Evolutionary conservation across 1,140 invertebrate species (phyloP).

Genomic region (Holotrichia oblita): DNA sequence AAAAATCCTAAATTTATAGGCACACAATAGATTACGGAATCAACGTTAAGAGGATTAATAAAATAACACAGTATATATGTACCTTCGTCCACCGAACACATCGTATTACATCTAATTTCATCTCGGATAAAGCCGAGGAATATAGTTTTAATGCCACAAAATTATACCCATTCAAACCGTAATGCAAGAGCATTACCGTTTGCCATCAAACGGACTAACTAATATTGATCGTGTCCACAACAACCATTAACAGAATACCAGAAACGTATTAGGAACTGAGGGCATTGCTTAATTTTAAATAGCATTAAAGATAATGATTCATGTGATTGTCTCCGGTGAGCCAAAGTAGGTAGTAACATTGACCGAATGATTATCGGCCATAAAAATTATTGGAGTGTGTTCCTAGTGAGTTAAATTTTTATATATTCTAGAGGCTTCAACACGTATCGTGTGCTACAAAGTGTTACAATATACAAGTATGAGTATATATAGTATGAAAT

Average conservation of each 20-base stretch:
- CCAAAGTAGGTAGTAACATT: neutral
- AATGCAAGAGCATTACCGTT: neutral
- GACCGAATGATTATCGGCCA: neutral
- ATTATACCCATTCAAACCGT: slow-evolving; percentile 18
- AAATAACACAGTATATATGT: slow-evolving; percentile 1
- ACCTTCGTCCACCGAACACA: slow-evolving; percentile 6
- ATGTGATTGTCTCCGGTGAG: neutral
- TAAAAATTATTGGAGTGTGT: neutral
- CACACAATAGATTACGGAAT: slow-evolving; percentile 11
- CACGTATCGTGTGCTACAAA: too few relatives aligned
- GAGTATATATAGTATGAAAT: too few relatives aligned
- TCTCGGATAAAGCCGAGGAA: neutral
- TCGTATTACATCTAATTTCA: slow-evolving; percentile 14
- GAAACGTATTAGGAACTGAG: slow-evolving; percentile 26
- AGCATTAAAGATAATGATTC: slow-evolving; percentile 24
- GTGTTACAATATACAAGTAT: too few relatives aligned
- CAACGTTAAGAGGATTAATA: slow-evolving; percentile 1
- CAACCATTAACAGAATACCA: slow-evolving; percentile 24
- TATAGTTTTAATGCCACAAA: slow-evolving; percentile 29
- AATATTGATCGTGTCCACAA: neutral
- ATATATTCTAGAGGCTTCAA: too few relatives aligned
- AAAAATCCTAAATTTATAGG: neutral
- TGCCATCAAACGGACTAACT: slow-evolving; percentile 2
- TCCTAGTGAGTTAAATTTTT: neutral
- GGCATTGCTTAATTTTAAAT: slow-evolving; percentile 36